Evolutionary conservation across 2,888 invertebrate species (phyloP).

Genomic region (Lochmaea capreae): DNA sequence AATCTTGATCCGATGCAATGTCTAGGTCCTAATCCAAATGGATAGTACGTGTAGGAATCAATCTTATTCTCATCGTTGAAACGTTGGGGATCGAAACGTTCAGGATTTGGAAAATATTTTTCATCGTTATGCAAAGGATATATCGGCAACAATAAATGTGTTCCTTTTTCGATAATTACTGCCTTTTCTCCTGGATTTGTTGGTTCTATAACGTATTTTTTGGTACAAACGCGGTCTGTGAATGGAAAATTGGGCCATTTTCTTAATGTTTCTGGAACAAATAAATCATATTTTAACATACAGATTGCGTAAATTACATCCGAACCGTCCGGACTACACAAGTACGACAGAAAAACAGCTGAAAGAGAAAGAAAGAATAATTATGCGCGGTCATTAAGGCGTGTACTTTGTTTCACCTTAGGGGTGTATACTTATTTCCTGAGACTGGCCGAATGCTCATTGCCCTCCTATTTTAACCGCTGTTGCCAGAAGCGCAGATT

Average conservation of each 20-base stretch:
- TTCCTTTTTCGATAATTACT: slow-evolving; percentile 53
- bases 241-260: slow-evolving; percentile 67
- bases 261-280: slow-evolving; percentile 58
- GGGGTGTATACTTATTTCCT: too few species aligned
- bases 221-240: slow-evolving; percentile 67
- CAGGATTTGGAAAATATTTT: slow-evolving; percentile 64
- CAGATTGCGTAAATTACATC: too few species aligned
- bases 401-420: too few species aligned
- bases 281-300: neutral
- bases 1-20: slow-evolving; percentile 67
- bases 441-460: too few species aligned
- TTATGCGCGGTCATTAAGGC: too few species aligned
- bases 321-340: too few species aligned
- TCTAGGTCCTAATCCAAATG: slow-evolving; percentile 69
- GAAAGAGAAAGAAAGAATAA: too few species aligned
- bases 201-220: slow-evolving; percentile 62
- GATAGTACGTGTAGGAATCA: slow-evolving; percentile 66
- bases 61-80: slow-evolving; percentile 60
- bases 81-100: slow-evolving; percentile 66
- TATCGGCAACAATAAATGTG: slow-evolving; percentile 58
- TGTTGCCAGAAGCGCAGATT: too few species aligned
- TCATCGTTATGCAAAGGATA: slow-evolving; percentile 64
- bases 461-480: too few species aligned
- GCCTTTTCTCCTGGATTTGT: slow-evolving; percentile 47
- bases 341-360: too few species aligned